Conservation (phyloP, 2,888 invertebrate species). For the Leptopilina syphax region DNA sequence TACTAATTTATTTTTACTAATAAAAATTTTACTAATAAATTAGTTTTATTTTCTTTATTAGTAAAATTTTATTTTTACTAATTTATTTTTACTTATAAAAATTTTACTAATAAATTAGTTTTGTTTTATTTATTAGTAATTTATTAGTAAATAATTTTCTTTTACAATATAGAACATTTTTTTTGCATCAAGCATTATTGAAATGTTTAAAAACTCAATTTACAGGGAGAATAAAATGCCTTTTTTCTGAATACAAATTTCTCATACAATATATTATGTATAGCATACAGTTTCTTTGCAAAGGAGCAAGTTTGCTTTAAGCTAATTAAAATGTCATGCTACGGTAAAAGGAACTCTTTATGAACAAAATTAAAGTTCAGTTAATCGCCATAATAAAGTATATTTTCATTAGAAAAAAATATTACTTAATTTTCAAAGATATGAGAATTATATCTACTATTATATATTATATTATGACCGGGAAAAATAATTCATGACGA, state of each 20-base stretch:
- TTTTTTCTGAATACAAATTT: neutral
- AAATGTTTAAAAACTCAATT: slow-evolving; percentile 15
- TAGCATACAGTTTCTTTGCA: neutral
- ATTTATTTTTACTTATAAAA: too few relatives aligned
- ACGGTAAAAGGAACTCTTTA: neutral
- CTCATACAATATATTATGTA: neutral
- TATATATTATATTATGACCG: too few relatives aligned
- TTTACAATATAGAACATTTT: neutral
- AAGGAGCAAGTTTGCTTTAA: neutral
- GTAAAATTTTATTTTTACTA: neutral
- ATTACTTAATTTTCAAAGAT: too few relatives aligned
- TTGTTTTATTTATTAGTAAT: neutral
- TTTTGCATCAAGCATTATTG: neutral
- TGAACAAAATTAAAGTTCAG: neutral
- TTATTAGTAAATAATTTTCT: too few relatives aligned
- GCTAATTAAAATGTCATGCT: slow-evolving; percentile 5
- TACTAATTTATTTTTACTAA: too few relatives aligned
- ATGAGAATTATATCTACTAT: too few relatives aligned
- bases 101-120: too few relatives aligned
- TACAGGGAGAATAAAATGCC: neutral
- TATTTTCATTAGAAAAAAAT: too few relatives aligned
- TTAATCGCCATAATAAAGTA: too few relatives aligned
- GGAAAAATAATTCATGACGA: too few relatives aligned
- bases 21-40: too few relatives aligned
- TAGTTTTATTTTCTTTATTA: too few relatives aligned